Base-by-base conservation (phyloP, 2,888 invertebrate genomes). In the Patella ulyssiponensis region DNA sequence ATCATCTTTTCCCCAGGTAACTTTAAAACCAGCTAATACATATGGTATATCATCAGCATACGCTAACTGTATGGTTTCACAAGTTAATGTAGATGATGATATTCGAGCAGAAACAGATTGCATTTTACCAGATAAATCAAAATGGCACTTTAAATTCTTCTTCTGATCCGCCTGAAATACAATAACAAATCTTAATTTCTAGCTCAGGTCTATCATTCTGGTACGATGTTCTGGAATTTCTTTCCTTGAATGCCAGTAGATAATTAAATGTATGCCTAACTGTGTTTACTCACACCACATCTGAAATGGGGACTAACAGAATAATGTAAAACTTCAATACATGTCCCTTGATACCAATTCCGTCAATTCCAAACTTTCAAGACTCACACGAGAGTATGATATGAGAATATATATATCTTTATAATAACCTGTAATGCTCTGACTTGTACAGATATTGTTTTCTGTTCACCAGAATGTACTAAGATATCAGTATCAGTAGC, bases 1-100 rank as follows among this genome's bases (percentile, higher is more conserved):
- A 14, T 96, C 96, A 9, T 84, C 76, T 12, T 80, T 77, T 52
- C 90, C 90, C 85, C 90, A 88, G 7, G 86, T 84, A 7, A 90
- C 89, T 44, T 85, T 83, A 82, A 90, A 90, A 23, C 85, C 84
- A 5, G 90, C 89, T 7, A 87, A 86, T 7, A 86, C 86, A 54
- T 86, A 87, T 15, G 88, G 87, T 51, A 82, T 83, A 12, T 86
- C 86, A 20, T 84, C 85, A 53, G 76, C 73, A 77, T 86, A 89
- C 15, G 81, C 78, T 81, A 89, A 88, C 86, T 88, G 81, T n/a
- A 84, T 81, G 1, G 84, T 73, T 11, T 86, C 83, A 84, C 89
- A 89, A 33, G 84, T 78, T 17, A 89, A 82, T 71, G 82, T 83
- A 15, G 84, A 73, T 27, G 84, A 81, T 0, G 84, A 79, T 12